These are phyloP conservation scores for Eublepharis macularius DNA, from an alignment of 2,113 vertebrate genomes.

Conservation along the genomic window DNA sequence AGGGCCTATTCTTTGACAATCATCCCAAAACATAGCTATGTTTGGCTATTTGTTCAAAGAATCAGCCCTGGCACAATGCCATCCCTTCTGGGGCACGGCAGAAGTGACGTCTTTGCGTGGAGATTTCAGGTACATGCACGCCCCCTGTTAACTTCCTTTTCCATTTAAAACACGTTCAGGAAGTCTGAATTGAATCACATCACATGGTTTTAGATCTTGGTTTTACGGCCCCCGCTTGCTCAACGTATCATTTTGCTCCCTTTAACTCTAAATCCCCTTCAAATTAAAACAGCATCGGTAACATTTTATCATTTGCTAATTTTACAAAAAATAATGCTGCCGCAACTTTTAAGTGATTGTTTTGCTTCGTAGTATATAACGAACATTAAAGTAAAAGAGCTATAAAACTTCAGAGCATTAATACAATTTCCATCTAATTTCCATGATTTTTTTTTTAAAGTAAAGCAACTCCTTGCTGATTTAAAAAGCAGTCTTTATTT, in stretches of 20 bases:
- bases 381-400: background rate
- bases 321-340: background rate
- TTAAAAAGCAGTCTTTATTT: background rate
- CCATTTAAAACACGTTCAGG: too few species aligned
- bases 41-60: too few species aligned
- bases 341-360: accelerated
- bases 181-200: too few species aligned
- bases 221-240: too few species aligned
- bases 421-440: background rate
- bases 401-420: slow-evolving; percentile 13
- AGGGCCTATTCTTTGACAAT: background rate
- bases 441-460: background rate
- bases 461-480: background rate
- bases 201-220: too few species aligned
- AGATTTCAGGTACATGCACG: too few species aligned
- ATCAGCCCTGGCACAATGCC: too few species aligned
- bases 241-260: too few species aligned
- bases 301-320: slow-evolving; percentile 11
- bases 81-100: too few species aligned
- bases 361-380: background rate
- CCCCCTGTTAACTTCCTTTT: too few species aligned
- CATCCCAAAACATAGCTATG: background rate
- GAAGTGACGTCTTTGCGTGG: too few species aligned
- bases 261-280: accelerated
- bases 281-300: background rate